Percentiles rank a stretch among this genome's conserved stretches.
phyloP scores from a whole-genome alignment of 2,113 vertebrate species.

The Morone chrysops region DNA sequence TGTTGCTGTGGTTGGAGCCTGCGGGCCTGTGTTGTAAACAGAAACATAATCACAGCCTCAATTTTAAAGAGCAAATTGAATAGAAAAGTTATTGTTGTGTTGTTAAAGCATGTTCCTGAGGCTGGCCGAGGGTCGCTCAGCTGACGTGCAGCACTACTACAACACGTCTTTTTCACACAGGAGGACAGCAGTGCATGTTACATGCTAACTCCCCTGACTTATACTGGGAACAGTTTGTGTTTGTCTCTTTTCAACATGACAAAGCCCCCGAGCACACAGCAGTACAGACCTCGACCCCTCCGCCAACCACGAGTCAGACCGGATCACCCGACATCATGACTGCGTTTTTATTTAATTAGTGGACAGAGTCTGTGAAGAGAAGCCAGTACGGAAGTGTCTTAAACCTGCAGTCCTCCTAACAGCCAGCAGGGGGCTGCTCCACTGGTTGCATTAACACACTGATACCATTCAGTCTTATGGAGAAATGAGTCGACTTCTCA shows the following conservation, averaged over 20 bases:
- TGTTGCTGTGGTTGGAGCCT: constrained; percentile 5
- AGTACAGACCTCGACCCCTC: no score
- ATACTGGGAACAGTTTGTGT: background rate
- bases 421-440: no score
- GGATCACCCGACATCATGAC: no score
- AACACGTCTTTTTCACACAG: background rate
- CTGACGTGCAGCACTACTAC: background rate
- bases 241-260: background rate
- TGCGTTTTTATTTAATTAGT: no score
- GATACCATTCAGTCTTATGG: no score
- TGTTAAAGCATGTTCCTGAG: background rate
- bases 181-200: background rate
- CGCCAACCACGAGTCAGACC: no score
- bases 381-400: no score
- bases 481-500: no score
- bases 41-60: background rate
- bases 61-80: background rate
- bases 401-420: no score
- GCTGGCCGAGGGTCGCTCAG: background rate
- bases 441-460: no score
- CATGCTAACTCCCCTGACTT: background rate
- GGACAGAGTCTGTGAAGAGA: no score
- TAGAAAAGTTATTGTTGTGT: background rate
- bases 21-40: constrained; percentile 28
- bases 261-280: no score